Conservation (phyloP, 2,797 vertebrate species). For the Melanotaenia parkinsoni region DNA sequence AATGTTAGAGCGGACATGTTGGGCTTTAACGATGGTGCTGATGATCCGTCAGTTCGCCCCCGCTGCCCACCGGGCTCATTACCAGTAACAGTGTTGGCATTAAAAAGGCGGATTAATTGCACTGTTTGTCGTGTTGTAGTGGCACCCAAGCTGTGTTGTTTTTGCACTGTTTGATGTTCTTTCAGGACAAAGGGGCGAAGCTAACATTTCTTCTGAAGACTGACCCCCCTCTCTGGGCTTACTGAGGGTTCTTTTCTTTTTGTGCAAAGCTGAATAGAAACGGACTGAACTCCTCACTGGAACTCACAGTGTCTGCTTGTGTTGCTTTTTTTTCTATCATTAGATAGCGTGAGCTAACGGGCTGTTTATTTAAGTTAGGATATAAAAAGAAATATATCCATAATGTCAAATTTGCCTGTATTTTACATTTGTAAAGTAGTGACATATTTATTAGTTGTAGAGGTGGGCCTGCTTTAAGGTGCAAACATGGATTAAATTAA, state of each 20-base stretch:
- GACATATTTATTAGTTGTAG: slow-evolving; percentile 76
- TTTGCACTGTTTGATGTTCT: slow-evolving; percentile 58
- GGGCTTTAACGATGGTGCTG: no score
- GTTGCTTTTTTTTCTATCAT: slow-evolving; percentile 21
- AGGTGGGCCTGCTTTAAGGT: slow-evolving; percentile 22
- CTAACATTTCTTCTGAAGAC: slow-evolving; percentile 18
- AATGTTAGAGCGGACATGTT: no score
- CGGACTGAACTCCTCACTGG: slow-evolving; percentile 45
- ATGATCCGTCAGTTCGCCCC: no score
- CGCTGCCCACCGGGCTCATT: no score
- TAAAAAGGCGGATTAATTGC: slow-evolving; percentile 49
- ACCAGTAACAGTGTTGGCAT: no score
- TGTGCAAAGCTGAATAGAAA: slow-evolving; percentile 29
- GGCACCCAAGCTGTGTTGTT: slow-evolving; percentile 47
- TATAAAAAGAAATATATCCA: slow-evolving; percentile 39
- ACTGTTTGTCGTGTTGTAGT: slow-evolving; percentile 43
- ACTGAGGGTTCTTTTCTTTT: no score
- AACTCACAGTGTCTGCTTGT: slow-evolving; percentile 12
- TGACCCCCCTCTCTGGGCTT: no score
- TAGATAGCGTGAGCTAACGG: slow-evolving; percentile 50
- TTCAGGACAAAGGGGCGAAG: slow-evolving; percentile 38
- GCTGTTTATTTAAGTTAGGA: slow-evolving; percentile 43
- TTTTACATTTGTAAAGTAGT: slow-evolving; percentile 66
- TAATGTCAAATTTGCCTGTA: slow-evolving; percentile 58
- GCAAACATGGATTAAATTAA: slow-evolving; percentile 60